These are phyloP conservation scores for Hydroisotoma schaefferi DNA, from an alignment of 2,888 invertebrate genomes.

Conservation along the genomic window DNA sequence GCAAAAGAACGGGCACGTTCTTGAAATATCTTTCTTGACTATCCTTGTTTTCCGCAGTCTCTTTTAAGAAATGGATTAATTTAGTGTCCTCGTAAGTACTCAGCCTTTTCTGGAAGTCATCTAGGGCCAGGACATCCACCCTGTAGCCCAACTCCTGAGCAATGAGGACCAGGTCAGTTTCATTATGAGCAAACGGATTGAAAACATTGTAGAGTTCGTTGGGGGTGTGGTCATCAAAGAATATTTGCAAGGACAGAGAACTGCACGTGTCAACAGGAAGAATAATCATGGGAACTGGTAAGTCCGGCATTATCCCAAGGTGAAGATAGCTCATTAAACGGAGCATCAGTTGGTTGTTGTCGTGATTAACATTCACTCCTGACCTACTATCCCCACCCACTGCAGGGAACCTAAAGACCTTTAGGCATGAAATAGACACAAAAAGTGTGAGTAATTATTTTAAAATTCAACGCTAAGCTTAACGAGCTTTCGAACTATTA, in stretches of 20 bases:
- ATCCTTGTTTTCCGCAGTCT: conserved; percentile 17
- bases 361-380: conserved; percentile 22
- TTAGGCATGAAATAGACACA: too few species aligned
- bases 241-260: conserved; percentile 14
- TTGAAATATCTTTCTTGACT: conserved; percentile 15
- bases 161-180: conserved; percentile 22
- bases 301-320: conserved; percentile 19
- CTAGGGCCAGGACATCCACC: conserved; percentile 23
- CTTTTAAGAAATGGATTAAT: conserved; percentile 12
- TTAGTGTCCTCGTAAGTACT: not conserved
- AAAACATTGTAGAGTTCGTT: conserved; percentile 22
- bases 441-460: too few species aligned
- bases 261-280: conserved; percentile 28
- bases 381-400: conserved; percentile 24
- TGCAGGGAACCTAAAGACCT: conserved; percentile 17
- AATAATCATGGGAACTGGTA: conserved; percentile 19
- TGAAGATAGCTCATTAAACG: conserved; percentile 26
- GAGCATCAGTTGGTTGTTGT: conserved; percentile 31
- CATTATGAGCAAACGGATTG: conserved; percentile 21
- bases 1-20: conserved; percentile 15
- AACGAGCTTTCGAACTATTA: too few species aligned
- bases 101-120: conserved; percentile 16
- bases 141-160: conserved; percentile 24
- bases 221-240: conserved; percentile 17
- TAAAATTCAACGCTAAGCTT: too few species aligned